phyloP scores from a whole-genome alignment of 2,888 invertebrate genomes.

The Zeuzera pyrina region DNA sequence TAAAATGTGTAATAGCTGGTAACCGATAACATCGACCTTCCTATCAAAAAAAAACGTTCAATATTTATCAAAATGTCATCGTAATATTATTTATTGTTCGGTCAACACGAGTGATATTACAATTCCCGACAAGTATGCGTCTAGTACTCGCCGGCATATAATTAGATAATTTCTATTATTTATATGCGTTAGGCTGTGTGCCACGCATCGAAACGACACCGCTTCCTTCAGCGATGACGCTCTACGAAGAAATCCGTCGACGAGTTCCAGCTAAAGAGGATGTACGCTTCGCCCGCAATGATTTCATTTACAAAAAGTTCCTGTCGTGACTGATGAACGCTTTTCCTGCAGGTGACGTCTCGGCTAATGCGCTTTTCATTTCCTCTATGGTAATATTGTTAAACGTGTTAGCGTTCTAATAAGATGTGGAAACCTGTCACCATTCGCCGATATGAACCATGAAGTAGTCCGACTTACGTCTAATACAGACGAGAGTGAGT shows the following conservation, averaged over 20 bases:
- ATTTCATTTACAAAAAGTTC: constrained; percentile 33
- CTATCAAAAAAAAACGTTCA: constrained; percentile 51
- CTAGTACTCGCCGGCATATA: constrained; percentile 53
- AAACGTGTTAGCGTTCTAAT: constrained; percentile 57
- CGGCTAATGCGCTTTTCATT: constrained; percentile 36
- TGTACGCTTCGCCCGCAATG: constrained; percentile 27
- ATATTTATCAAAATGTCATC: constrained; percentile 51
- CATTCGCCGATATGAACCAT: constrained; percentile 32
- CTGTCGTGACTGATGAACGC: constrained; percentile 36
- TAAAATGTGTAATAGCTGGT: constrained; percentile 59
- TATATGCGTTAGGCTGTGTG: constrained; percentile 58
- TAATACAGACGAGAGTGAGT: too few species aligned
- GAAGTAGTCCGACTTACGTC: too few species aligned
- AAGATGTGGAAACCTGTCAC: constrained; percentile 38
- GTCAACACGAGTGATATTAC: constrained; percentile 37
- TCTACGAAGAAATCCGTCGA: constrained; percentile 48
- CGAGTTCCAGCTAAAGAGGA: constrained; percentile 60
- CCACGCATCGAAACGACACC: constrained; percentile 42
- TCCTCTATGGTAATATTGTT: constrained; percentile 52
- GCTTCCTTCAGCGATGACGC: constrained; percentile 50
- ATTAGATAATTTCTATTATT: constrained; percentile 72
- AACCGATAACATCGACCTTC: constrained; percentile 62
- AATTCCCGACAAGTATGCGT: constrained; percentile 45
- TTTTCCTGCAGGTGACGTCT: constrained; percentile 45
- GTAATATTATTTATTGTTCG: constrained; percentile 43